A percentile compares a stretch with the other conserved stretches of the same genome.
Conservation (phyloP, 1,140 invertebrate genomes). For the Teleogryllus occipitalis region DNA sequence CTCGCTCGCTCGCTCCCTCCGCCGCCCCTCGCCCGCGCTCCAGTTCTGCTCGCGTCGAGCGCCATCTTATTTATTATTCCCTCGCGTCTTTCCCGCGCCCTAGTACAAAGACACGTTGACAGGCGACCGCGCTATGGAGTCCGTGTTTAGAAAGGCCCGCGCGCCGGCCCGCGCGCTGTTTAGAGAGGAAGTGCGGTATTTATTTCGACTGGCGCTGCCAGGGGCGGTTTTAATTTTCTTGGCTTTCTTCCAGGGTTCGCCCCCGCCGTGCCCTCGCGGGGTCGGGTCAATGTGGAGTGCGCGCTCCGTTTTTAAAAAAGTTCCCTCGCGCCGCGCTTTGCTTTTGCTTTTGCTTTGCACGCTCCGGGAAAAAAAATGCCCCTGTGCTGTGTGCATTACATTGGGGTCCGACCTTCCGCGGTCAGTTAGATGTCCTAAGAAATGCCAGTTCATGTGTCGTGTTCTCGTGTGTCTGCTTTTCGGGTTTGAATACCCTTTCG, state of each 20-base stretch:
- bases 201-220: slow-evolving; percentile 12
- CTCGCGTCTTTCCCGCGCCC: neutral
- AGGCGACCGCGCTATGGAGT: neutral
- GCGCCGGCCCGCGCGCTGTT: neutral
- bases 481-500: no score
- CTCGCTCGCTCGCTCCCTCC: neutral
- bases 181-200: slow-evolving; percentile 13
- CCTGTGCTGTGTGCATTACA: no score
- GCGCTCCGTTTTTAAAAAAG: no score
- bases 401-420: no score
- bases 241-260: neutral
- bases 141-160: neutral
- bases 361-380: no score
- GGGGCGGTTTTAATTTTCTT: neutral
- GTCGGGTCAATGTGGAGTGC: no score
- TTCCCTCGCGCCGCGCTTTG: no score
- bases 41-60: neutral
- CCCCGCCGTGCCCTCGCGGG: neutral
- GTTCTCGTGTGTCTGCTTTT: no score
- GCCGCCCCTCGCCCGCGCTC: neutral
- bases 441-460: no score
- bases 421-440: no score
- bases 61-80: neutral
- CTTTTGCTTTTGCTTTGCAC: no score
- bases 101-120: neutral